These are phyloP conservation scores for Troides helena DNA, from an alignment of 2,888 invertebrate species.

Conservation along the genomic window DNA sequence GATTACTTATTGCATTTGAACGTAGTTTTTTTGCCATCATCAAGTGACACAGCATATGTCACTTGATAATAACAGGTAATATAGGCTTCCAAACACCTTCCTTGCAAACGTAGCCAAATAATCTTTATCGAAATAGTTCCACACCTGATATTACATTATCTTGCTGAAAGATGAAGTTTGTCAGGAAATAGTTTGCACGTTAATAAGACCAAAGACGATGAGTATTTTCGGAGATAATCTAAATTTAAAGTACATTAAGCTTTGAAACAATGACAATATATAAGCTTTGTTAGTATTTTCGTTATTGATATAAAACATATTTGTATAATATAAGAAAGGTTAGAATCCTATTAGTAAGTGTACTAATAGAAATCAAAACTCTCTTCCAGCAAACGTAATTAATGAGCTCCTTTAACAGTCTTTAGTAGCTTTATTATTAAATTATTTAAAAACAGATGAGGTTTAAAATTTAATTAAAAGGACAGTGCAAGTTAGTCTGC, in stretches of 20 bases:
- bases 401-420: too few relatives aligned
- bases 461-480: too few relatives aligned
- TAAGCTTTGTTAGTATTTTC: too few relatives aligned
- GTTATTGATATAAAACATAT: too few relatives aligned
- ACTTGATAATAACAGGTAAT: slow-evolving; percentile 40
- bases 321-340: too few relatives aligned
- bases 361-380: too few relatives aligned
- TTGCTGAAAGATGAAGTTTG: background rate
- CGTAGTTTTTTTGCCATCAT: slow-evolving; percentile 65
- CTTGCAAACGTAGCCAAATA: background rate
- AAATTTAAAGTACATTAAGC: background rate
- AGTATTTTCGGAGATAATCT: background rate
- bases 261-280: background rate
- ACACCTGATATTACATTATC: background rate
- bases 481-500: too few relatives aligned
- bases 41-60: slow-evolving; percentile 52
- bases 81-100: slow-evolving; percentile 38
- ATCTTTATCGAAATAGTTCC: background rate
- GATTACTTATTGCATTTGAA: slow-evolving; percentile 68
- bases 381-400: too few relatives aligned
- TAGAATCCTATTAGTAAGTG: too few relatives aligned
- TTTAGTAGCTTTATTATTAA: too few relatives aligned
- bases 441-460: too few relatives aligned
- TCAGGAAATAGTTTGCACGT: background rate
- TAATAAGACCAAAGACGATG: too few relatives aligned